A percentile compares a stretch with the other conserved stretches of the same genome.
phyloP scores from a whole-genome alignment of 2,888 invertebrate genomes.

The Acleris holmiana region DNA sequence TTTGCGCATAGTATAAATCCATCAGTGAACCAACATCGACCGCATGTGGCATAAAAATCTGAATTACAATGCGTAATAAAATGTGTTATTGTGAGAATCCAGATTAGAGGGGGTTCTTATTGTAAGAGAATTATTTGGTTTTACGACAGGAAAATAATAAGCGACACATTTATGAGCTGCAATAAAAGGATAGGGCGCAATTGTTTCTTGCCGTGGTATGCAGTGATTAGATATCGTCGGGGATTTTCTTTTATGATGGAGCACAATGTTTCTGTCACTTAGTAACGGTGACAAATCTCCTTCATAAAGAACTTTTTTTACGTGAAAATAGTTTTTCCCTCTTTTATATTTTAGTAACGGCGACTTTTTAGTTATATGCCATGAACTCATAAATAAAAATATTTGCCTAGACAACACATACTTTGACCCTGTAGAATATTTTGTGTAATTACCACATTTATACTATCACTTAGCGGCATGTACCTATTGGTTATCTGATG shows the following conservation, averaged over 20 bases:
- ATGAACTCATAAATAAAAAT: no score
- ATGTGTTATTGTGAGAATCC: slow-evolving; percentile 64
- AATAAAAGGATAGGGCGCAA: slow-evolving; percentile 68
- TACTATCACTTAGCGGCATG: no score
- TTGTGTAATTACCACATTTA: no score
- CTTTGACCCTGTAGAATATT: no score
- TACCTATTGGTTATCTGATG: no score
- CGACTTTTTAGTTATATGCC: no score
- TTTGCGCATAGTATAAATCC: slow-evolving; percentile 25
- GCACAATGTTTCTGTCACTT: slow-evolving; percentile 3
- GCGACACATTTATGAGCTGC: slow-evolving; percentile 68
- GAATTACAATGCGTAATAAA: slow-evolving; percentile 76
- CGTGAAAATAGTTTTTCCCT: background rate
- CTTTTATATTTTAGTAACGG: background rate
- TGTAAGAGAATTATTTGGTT: slow-evolving; percentile 78
- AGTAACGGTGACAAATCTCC: slow-evolving; percentile 5
- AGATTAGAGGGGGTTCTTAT: slow-evolving; percentile 72
- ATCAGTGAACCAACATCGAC: slow-evolving; percentile 46
- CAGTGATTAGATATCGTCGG: slow-evolving; percentile 40
- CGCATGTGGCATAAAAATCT: slow-evolving; percentile 65
- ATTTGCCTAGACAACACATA: no score
- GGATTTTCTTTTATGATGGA: slow-evolving; percentile 16
- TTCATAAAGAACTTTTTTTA: background rate
- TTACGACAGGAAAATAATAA: slow-evolving; percentile 81
- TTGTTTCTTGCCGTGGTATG: slow-evolving; percentile 50